Percentiles rank a stretch among this genome's conserved stretches.
Evolutionary conservation across 1,140 invertebrate species (phyloP).

Genomic region (Daktulosphaira vitifoliae): DNA sequence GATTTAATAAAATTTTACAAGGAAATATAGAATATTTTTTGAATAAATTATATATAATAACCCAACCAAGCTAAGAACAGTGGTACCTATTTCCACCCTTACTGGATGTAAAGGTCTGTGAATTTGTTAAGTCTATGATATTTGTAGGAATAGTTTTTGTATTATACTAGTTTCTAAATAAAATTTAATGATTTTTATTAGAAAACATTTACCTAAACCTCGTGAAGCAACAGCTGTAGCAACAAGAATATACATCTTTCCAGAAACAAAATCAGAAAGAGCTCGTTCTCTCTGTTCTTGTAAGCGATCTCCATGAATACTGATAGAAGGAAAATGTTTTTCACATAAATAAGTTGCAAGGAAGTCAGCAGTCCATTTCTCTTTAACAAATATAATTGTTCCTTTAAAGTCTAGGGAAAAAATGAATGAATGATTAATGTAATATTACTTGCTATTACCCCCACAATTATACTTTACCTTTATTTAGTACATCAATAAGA

Average conservation of each 20-base stretch:
- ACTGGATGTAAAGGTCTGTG: too few relatives aligned
- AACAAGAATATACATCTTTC: conserved; percentile 87
- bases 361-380: conserved; percentile 94
- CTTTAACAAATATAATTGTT: conserved; percentile 96
- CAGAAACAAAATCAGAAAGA: conserved; percentile 79
- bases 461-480: conserved; percentile 40
- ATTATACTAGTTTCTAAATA: too few relatives aligned
- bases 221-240: conserved; percentile 78
- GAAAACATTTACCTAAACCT: conserved; percentile 33
- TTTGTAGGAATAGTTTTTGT: too few relatives aligned
- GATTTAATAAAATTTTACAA: too few relatives aligned
- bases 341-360: conserved; percentile 83
- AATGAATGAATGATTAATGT: not conserved
- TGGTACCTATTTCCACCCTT: too few relatives aligned
- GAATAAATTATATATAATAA: too few relatives aligned
- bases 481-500: conserved; percentile 59
- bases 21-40: too few relatives aligned
- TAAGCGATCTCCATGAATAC: conserved; percentile 95
- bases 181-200: not conserved
- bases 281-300: conserved; percentile 95
- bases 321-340: conserved; percentile 89
- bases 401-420: conserved; percentile 13
- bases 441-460: not conserved
- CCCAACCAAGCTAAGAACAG: too few relatives aligned
- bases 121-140: too few relatives aligned